A percentile compares a stretch with the other conserved stretches of the same genome.
Evolutionary conservation across 2,797 vertebrate genomes (phyloP).

Genomic region (Chaetophractus vellerosus): DNA sequence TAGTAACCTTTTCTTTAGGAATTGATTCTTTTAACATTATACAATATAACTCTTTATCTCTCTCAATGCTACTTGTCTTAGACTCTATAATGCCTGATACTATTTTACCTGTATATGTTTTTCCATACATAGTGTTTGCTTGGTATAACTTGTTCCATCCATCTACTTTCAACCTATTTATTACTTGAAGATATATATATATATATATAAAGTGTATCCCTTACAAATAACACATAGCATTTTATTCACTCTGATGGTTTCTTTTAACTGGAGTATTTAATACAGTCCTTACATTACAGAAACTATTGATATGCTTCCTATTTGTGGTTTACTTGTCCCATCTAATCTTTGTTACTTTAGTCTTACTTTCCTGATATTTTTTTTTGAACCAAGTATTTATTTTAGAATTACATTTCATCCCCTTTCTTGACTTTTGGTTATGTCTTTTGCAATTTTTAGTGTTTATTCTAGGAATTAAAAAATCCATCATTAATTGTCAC

Average conservation of each 20-base stretch:
- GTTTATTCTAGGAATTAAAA: neutral
- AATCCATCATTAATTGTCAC: neutral
- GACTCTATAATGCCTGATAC: neutral
- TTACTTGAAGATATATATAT: neutral
- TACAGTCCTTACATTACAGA: neutral
- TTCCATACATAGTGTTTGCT: neutral
- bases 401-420: constrained; percentile 15
- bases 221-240: neutral
- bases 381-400: neutral
- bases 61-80: neutral
- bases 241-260: neutral
- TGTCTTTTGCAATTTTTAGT: neutral
- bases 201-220: neutral
- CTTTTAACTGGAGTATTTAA: neutral
- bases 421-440: neutral
- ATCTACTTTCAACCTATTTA: neutral
- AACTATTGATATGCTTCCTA: neutral
- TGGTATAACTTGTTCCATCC: neutral
- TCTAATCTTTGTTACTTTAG: neutral
- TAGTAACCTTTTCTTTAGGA: neutral
- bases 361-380: neutral
- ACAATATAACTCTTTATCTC: neutral
- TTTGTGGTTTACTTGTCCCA: neutral
- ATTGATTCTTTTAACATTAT: neutral
- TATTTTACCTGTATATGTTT: neutral